Conservation (phyloP, 2,113 vertebrate genomes). For the Indicator indicator region DNA sequence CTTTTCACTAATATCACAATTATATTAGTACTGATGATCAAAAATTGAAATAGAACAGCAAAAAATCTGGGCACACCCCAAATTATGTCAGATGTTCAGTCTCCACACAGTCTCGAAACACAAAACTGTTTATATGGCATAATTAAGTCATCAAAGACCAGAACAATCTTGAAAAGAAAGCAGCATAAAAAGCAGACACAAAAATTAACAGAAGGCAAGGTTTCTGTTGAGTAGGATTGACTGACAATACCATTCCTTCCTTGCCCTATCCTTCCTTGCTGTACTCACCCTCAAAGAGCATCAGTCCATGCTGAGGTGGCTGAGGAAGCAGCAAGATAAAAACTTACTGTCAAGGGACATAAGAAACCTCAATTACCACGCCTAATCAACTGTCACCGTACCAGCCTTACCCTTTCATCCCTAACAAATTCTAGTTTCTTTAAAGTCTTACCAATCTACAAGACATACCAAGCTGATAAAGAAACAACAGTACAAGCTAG, state of each 20-base stretch:
- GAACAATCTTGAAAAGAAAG: background rate
- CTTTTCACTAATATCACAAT: background rate
- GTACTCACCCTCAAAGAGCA: background rate
- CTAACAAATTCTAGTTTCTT: background rate
- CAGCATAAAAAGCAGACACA: background rate
- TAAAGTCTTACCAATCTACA: background rate
- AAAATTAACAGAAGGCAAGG: background rate
- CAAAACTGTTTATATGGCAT: background rate
- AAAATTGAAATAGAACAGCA: background rate
- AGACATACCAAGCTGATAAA: background rate
- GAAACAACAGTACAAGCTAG: background rate
- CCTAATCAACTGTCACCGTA: background rate
- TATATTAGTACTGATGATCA: background rate
- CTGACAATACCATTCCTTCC: background rate
- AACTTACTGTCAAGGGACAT: background rate
- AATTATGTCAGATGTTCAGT: background rate
- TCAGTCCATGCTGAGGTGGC: background rate
- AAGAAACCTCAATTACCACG: background rate
- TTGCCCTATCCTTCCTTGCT: background rate
- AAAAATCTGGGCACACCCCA: background rate
- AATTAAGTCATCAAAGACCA: background rate
- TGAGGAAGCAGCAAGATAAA: background rate
- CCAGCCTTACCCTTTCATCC: background rate
- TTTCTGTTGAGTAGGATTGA: background rate
- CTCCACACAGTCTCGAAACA: background rate